Percentiles rank a stretch among this genome's conserved stretches.
These are phyloP conservation scores for Cyphomyrus discorhynchus DNA, from an alignment of 2,113 vertebrate genomes.

Conservation along the genomic window DNA sequence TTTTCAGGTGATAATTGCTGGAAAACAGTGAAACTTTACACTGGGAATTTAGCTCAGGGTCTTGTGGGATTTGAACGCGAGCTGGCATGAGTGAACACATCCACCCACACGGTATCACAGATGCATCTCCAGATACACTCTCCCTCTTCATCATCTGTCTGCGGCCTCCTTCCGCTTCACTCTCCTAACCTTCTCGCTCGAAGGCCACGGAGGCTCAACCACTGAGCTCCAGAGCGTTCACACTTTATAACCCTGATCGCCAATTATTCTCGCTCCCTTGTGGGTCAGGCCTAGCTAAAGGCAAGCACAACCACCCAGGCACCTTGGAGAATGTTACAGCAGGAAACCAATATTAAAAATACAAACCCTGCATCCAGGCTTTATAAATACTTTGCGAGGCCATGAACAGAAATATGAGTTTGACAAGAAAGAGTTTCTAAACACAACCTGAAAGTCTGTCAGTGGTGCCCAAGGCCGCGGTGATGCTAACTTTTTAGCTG, in stretches of 20 bases:
- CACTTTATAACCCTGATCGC: conserved; percentile 25
- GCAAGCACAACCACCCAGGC: conserved; percentile 15
- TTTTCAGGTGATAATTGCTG: conserved; percentile 26
- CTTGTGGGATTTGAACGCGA: conserved; percentile 17
- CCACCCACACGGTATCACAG: conserved; percentile 16
- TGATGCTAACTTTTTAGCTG: background rate
- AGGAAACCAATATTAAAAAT: conserved; percentile 9
- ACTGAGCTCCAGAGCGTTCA: conserved; percentile 19
- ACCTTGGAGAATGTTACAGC: conserved; percentile 6
- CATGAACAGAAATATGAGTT: background rate
- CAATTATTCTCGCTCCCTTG: conserved; percentile 27
- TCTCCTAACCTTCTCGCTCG: conserved; percentile 23
- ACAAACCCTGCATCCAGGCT: conserved; percentile 5
- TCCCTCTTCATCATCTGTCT: conserved; percentile 21
- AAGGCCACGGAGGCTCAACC: conserved; percentile 22
- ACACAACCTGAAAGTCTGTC: background rate
- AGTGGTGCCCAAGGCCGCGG: background rate
- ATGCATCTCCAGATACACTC: conserved; percentile 18
- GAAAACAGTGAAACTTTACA: conserved; percentile 10
- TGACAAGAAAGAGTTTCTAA: background rate
- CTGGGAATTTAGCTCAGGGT: conserved; percentile 20
- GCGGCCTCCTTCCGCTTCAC: conserved; percentile 1
- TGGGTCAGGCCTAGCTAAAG: conserved; percentile 22
- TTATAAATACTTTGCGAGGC: background rate
- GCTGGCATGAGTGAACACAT: conserved; percentile 17